Conservation (phyloP, 2,888 invertebrate species). For the Stenchaetothrips biformis region DNA sequence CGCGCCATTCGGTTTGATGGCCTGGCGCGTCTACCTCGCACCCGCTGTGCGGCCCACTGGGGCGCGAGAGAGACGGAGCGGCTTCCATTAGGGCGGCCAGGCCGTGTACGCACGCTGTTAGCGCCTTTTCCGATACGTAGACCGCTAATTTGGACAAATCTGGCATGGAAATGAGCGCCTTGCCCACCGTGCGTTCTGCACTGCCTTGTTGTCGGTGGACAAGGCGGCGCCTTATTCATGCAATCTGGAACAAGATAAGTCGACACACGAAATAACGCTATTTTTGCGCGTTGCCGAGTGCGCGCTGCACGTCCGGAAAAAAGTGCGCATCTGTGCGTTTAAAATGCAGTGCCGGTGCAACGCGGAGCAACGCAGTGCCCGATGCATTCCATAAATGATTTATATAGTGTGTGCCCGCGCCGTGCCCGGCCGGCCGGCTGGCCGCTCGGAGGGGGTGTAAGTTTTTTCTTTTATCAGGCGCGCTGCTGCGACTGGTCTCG, state of each 20-base stretch:
- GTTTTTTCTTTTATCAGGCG: too few relatives aligned
- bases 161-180: neutral
- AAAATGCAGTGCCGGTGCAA: constrained; percentile 8
- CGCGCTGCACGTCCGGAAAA: neutral
- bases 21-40: neutral
- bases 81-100: neutral
- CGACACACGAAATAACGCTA: too few relatives aligned
- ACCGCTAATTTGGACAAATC: neutral
- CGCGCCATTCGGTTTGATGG: constrained; percentile 8
- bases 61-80: neutral
- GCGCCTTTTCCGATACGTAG: constrained; percentile 4
- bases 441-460: too few relatives aligned
- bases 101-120: neutral
- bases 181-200: neutral
- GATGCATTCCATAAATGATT: constrained; percentile 23
- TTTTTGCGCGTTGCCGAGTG: neutral
- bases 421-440: neutral
- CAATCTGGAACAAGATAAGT: too few relatives aligned
- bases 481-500: too few relatives aligned
- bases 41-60: neutral
- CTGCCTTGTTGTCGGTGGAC: neutral
- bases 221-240: too few relatives aligned
- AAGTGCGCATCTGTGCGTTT: neutral
- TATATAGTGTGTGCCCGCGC: neutral
- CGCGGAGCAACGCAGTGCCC: neutral